Percentiles rank a stretch among this genome's conserved stretches.
phyloP scores from a whole-genome alignment of 2,797 vertebrate species.

The Gymnodraco acuticeps region DNA sequence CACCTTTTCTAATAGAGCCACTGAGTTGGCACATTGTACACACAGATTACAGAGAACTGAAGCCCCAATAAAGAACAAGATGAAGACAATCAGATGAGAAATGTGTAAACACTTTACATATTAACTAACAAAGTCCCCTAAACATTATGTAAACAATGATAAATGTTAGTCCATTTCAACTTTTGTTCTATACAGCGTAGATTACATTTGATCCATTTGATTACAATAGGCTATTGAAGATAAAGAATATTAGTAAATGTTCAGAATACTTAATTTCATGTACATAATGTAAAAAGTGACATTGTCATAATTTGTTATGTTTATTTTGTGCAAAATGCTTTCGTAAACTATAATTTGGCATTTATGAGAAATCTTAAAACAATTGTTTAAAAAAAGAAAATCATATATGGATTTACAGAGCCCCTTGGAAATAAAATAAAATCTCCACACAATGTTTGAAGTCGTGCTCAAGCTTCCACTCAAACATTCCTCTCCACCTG shows the following conservation, averaged over 20 bases:
- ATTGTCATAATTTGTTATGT: conserved; percentile 79
- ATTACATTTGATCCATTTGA: conserved; percentile 86
- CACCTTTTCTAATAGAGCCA: conserved; percentile 58
- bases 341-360: conserved; percentile 93
- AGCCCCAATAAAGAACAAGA: conserved; percentile 48
- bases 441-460: conserved; percentile 64
- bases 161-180: conserved; percentile 79
- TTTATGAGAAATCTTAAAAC: conserved; percentile 86
- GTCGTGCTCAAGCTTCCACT: conserved; percentile 62
- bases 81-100: conserved; percentile 67
- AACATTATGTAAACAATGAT: conserved; percentile 86
- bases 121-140: conserved; percentile 71
- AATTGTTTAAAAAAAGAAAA: conserved; percentile 53
- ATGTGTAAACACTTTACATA: conserved; percentile 85
- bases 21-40: conserved; percentile 75
- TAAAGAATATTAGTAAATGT: conserved; percentile 85
- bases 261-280: conserved; percentile 86
- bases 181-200: conserved; percentile 81
- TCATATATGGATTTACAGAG: conserved; percentile 67
- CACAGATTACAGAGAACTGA: conserved; percentile 58
- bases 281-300: conserved; percentile 89
- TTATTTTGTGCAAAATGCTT: conserved; percentile 92
- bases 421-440: conserved; percentile 24
- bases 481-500: conserved; percentile 75
- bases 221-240: conserved; percentile 84